Base-by-base conservation (phyloP, 2,888 invertebrate species). In the Polylopha cassiicola region DNA sequence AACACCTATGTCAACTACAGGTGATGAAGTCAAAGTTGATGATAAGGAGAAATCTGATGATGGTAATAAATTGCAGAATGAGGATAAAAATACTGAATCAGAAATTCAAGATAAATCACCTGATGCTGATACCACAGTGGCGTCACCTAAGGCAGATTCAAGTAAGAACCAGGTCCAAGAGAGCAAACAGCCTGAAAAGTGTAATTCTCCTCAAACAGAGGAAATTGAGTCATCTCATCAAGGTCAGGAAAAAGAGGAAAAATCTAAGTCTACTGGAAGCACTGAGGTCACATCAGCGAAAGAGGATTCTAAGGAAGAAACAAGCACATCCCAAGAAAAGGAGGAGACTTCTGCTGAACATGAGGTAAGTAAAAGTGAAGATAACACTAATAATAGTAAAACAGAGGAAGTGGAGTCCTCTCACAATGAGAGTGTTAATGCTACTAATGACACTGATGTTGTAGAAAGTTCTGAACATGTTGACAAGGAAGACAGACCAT, bases 361-460 rank as follows among this genome's bases (percentile, higher is more conserved):
- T 47, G 52, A 82, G 82, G 84, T 84, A 84, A 85, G 82, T 82
- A 80, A 61, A 58, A 66, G 47, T 65, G 73, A 71, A 64, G 74
- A 66, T 55, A 60, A 64, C 58, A 60, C 48, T 59, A 62, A 59
- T 47, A 51, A 62, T 37, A 55, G 45, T 63, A 43, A 55, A 44
- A 51, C 57, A 51, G 71, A 73, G 49, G 70, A 67, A 58, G 52
- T 58, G 49, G 61, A 61, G 42, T 61, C 65, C 55, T 50, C 55
- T 56, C 55, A 53, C 50, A 59, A 55, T 59, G 59, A 65, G 32
- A 58, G 39, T 23, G 48, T 50, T 61, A 67, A 65, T 54, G 53
- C 58, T 62, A 67, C 58, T 73, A 78, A 75, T 73, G 59, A 73
- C 69, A 68, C 61, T 72, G 73, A 74, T 77, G 74, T 80, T 77